phyloP scores from a whole-genome alignment of 92 coral and sea anemone genomes.

The Phymanthus crucifer region DNA sequence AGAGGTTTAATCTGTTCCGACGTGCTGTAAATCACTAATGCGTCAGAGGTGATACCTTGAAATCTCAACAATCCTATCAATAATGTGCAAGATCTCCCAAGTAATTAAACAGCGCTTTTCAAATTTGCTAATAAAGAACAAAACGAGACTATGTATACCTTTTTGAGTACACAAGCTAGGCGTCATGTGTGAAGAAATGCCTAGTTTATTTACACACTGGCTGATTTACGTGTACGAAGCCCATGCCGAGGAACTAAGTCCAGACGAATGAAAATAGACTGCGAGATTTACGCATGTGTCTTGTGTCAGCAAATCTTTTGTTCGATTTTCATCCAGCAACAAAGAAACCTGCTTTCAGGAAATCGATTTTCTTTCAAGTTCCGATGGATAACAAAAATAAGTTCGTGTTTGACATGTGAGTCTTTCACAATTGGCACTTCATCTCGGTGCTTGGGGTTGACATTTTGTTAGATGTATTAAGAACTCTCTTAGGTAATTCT shows the following conservation, averaged over 20 bases:
- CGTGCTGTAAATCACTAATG: slow-evolving; percentile 16
- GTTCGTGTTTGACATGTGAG: slow-evolving; percentile 25
- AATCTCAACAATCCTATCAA: slow-evolving; percentile 28
- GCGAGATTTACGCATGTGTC: slow-evolving; percentile 45
- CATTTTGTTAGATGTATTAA: slow-evolving; percentile 3
- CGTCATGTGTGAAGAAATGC: slow-evolving; percentile 39
- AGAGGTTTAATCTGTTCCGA: slow-evolving; percentile 36
- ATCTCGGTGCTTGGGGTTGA: slow-evolving; percentile 8
- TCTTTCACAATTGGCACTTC: slow-evolving; percentile 23
- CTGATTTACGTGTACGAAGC: slow-evolving; percentile 16
- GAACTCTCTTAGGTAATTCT: slow-evolving; percentile 1
- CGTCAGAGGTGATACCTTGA: slow-evolving; percentile 13
- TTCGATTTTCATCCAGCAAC: slow-evolving; percentile 40
- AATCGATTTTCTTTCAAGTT: slow-evolving; percentile 52
- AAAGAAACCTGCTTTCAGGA: slow-evolving; percentile 63
- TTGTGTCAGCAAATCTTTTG: slow-evolving; percentile 27
- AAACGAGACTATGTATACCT: slow-evolving; percentile 55
- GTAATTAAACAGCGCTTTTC: slow-evolving; percentile 43
- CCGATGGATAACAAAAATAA: slow-evolving; percentile 36
- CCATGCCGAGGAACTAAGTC: slow-evolving; percentile 15
- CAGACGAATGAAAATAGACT: slow-evolving; percentile 20
- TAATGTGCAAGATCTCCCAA: slow-evolving; percentile 34
- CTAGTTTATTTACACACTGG: slow-evolving; percentile 53
- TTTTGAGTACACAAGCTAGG: slow-evolving; percentile 60
- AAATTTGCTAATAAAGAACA: slow-evolving; percentile 48